Evolutionary conservation across 1,140 invertebrate genomes (phyloP).

Genomic region (Leptinotarsa undecemlineata): DNA sequence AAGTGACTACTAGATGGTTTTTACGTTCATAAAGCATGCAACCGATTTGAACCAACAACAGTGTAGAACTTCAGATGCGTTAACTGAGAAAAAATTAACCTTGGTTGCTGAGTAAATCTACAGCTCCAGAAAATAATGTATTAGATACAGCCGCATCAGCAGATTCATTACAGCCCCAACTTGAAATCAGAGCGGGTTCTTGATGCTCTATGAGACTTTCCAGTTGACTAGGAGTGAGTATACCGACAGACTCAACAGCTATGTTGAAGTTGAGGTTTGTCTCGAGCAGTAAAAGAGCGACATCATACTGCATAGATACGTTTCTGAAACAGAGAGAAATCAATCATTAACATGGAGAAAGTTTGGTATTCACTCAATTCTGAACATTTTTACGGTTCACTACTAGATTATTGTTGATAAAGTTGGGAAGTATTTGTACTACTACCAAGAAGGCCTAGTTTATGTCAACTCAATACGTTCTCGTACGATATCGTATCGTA

Average conservation of each 20-base stretch:
- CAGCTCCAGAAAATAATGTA: not conserved
- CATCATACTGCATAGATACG: not conserved
- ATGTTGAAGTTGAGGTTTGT: not conserved
- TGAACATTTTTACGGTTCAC: no score
- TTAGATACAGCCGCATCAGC: not conserved
- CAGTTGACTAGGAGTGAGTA: not conserved
- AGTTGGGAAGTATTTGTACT: no score
- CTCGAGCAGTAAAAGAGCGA: not conserved
- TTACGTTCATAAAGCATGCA: no score
- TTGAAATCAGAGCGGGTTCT: not conserved
- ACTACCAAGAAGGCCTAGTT: no score
- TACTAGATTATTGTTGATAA: no score
- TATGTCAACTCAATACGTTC: no score
- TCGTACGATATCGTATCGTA: no score
- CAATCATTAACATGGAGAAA: no score
- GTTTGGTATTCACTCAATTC: no score
- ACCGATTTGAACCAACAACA: no score
- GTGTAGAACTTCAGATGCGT: no score
- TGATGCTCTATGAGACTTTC: not conserved
- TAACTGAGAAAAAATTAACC: not conserved
- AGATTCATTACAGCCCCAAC: not conserved
- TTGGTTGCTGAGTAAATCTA: not conserved
- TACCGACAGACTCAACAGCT: not conserved
- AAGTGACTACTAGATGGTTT: no score
- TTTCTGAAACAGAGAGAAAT: not conserved